Evolutionary conservation across 2,888 invertebrate species (phyloP).

Genomic region (Himalopsyche kuldschensis): DNA sequence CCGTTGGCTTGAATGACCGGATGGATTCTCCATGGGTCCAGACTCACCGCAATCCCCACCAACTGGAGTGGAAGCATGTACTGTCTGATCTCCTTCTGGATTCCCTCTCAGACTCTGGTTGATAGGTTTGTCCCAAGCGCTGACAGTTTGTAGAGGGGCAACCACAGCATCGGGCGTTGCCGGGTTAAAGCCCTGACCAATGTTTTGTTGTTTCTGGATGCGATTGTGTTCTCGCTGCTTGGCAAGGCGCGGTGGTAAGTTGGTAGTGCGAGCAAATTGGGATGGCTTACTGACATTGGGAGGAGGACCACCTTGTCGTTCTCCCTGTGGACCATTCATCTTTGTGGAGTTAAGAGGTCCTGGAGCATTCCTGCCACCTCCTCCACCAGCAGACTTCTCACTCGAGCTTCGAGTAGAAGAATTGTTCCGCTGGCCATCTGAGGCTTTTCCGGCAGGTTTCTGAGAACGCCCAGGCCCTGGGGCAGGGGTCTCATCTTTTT

Average conservation of each 20-base stretch:
- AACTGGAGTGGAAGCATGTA: slow-evolving; percentile 39
- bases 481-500: slow-evolving; percentile 24
- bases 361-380: slow-evolving; percentile 32
- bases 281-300: slow-evolving; percentile 44
- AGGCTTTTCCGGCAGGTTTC: slow-evolving; percentile 52
- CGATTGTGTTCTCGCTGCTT: slow-evolving; percentile 68
- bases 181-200: slow-evolving; percentile 48
- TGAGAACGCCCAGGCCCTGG: slow-evolving; percentile 44
- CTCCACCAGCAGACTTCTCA: slow-evolving; percentile 47
- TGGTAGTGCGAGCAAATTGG: slow-evolving; percentile 55
- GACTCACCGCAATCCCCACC: slow-evolving; percentile 42
- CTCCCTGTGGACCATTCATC: slow-evolving; percentile 48
- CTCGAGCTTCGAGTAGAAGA: slow-evolving; percentile 52
- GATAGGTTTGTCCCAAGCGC: slow-evolving; percentile 87
- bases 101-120: slow-evolving; percentile 64
- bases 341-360: slow-evolving; percentile 26
- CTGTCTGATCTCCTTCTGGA: slow-evolving; percentile 45
- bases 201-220: slow-evolving; percentile 57
- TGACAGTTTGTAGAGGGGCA: slow-evolving; percentile 72
- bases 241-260: slow-evolving; percentile 76
- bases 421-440: slow-evolving; percentile 47
- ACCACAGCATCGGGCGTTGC: slow-evolving; percentile 48
- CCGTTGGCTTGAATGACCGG: slow-evolving; percentile 53
- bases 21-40: slow-evolving; percentile 47
- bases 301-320: slow-evolving; percentile 56